phyloP scores from a whole-genome alignment of 2,888 invertebrate genomes.

The Lypha dubia region DNA sequence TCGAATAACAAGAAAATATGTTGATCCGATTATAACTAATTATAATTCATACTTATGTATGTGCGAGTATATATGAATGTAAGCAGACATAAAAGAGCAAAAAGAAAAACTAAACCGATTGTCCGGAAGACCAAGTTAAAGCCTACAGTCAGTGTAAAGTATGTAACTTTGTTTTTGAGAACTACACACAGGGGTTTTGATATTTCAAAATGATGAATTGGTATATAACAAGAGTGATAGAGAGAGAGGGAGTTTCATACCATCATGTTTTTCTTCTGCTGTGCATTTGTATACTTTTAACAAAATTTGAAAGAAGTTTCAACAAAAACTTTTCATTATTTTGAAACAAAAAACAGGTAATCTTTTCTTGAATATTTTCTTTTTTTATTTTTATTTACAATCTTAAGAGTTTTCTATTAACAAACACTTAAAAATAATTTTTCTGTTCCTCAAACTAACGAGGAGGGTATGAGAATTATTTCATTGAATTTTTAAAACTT shows the following conservation, averaged over 20 bases:
- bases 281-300: background rate
- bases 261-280: constrained; percentile 5
- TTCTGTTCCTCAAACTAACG: background rate
- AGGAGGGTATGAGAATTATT: background rate
- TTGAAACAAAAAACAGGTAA: constrained; percentile 1
- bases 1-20: constrained; percentile 48
- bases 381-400: background rate
- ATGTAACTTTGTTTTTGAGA: background rate
- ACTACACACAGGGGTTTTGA: constrained; percentile 24
- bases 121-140: constrained; percentile 9
- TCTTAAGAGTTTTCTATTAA: background rate
- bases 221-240: too few relatives aligned
- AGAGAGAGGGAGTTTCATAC: background rate
- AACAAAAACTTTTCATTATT: constrained; percentile 5
- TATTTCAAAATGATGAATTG: constrained; percentile 50
- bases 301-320: constrained; percentile 4
- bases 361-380: too few relatives aligned
- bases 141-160: background rate
- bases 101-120: background rate
- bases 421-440: background rate
- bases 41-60: constrained; percentile 50
- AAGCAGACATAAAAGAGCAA: background rate
- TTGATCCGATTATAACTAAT: constrained; percentile 70
- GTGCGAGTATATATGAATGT: background rate
- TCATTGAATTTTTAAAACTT: too few relatives aligned